phyloP scores from a whole-genome alignment of 2,888 invertebrate species.

The Leucophenga montana region DNA sequence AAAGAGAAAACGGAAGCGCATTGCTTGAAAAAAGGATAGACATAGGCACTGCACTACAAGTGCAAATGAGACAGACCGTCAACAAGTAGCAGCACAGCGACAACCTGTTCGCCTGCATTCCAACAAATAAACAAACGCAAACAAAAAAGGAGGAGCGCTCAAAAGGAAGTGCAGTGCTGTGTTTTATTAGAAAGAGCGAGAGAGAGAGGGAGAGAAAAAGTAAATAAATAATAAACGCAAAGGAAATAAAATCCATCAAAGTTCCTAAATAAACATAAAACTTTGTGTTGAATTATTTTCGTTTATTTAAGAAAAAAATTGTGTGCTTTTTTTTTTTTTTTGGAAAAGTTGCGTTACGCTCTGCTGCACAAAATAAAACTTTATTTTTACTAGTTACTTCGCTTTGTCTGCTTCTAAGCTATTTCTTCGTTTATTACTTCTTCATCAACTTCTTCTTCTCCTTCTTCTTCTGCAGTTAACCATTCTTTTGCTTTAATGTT shows the following conservation, averaged over 20 bases:
- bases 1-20: conserved; percentile 15
- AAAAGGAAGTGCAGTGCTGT: conserved; percentile 4
- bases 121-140: conserved; percentile 7
- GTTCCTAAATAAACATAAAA: background rate
- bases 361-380: no score
- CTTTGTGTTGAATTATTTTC: no score
- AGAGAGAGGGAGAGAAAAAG: background rate
- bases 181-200: background rate
- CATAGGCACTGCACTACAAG: background rate
- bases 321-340: no score
- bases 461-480: no score
- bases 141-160: background rate
- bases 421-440: no score
- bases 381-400: no score
- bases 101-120: conserved; percentile 28
- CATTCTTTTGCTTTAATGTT: no score
- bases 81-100: conserved; percentile 4
- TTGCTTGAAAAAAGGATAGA: background rate
- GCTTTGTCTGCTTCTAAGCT: background rate
- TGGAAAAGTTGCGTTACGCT: no score
- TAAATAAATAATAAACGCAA: background rate
- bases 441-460: no score
- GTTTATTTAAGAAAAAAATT: no score
- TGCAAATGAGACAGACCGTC: conserved; percentile 4
- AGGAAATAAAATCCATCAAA: no score